Evolutionary conservation across 2,888 invertebrate species (phyloP).

Genomic region (Hemistola chrysoprasaria): DNA sequence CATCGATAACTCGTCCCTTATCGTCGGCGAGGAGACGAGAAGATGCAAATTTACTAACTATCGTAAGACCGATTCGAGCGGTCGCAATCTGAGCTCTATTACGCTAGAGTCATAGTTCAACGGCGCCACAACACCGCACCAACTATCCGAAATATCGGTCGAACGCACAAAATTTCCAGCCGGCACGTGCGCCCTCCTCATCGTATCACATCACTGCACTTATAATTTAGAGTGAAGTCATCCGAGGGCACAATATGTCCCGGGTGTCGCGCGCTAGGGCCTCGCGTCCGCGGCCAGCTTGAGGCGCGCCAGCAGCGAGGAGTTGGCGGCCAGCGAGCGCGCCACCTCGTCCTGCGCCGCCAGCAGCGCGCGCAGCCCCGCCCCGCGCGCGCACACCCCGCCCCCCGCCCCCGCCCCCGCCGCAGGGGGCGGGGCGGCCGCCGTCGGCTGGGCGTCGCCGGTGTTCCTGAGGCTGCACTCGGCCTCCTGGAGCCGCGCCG

Average conservation of each 20-base stretch:
- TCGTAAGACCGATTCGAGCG: too few relatives aligned
- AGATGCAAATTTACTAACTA: too few relatives aligned
- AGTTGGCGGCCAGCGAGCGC: constrained; percentile 39
- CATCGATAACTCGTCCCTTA: too few relatives aligned
- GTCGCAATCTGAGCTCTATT: too few relatives aligned
- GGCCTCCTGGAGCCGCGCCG: constrained; percentile 68
- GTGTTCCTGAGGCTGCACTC: constrained; percentile 41
- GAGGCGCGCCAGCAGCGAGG: constrained; percentile 43
- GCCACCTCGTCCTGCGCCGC: constrained; percentile 56
- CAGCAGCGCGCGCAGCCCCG: constrained; percentile 57
- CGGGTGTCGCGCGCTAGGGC: constrained; percentile 30
- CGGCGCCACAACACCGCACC: too few relatives aligned
- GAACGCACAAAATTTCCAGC: too few relatives aligned
- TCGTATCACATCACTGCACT: too few relatives aligned
- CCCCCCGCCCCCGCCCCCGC: constrained; percentile 19
- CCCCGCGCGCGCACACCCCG: constrained; percentile 29
- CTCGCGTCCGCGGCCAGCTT: constrained; percentile 28
- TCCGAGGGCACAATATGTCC: not conserved
- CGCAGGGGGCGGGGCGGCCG: not conserved
- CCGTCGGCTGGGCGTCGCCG: constrained; percentile 20
- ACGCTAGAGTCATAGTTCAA: too few relatives aligned
- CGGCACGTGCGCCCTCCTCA: too few relatives aligned
- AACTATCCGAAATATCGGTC: too few relatives aligned
- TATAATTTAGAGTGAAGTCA: not conserved
- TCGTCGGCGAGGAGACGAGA: too few relatives aligned